Evolutionary conservation across 2,888 invertebrate genomes (phyloP), one percentile per base, ranked within the genome.

Genomic region (Zeuzera pyrina): DNA sequence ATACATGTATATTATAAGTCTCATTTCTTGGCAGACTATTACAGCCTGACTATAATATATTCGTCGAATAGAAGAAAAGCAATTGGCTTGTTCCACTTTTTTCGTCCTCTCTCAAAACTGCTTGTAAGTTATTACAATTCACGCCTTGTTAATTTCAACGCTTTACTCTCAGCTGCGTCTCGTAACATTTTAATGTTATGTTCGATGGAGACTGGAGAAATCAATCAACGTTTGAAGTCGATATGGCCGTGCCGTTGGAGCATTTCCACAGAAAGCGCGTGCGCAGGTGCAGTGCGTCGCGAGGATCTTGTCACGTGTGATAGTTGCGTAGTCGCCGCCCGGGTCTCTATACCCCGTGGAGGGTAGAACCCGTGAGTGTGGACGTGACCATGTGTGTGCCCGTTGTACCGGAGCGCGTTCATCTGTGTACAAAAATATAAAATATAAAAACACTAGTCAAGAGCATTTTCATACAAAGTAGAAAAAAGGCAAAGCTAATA

Each of bases 281-380:
- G 79, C 42, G 78, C 67, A 2, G 78, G 79, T 39, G 71, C 78
- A 0, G 78, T 72, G 12, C 76, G 58, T 0, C 79, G 62, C 3
- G 79, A 77, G 0, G 78, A 79, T 2, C 79, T 65, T 1, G 79
- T 78, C 41, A 77, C 78, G 45, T 72, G 66, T 12, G 70, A 72
- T 21, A 78, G 59, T 37, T 78, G 79, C 3, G 79, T 76, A 0
- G 72, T 70, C 32, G 63, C 68, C 16, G 58, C 62, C 1, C 72
- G 65, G 2, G 63, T 52, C 23, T 72, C 74, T 13, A 59, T 52
- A 48, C 35, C 15, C 5, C 12, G 12, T 12, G 7, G 12, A 2
- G 12, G 15, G 15, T 28, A 23, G 12, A 12, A 15, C 30, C 12
- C 21, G 33, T 10, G 21, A 13, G 28, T 2, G 22, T 4, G 16